Percentiles rank a stretch among this genome's conserved stretches.
phyloP scores from a whole-genome alignment of 2,113 vertebrate genomes.

The Melanostigma gelatinosum region DNA sequence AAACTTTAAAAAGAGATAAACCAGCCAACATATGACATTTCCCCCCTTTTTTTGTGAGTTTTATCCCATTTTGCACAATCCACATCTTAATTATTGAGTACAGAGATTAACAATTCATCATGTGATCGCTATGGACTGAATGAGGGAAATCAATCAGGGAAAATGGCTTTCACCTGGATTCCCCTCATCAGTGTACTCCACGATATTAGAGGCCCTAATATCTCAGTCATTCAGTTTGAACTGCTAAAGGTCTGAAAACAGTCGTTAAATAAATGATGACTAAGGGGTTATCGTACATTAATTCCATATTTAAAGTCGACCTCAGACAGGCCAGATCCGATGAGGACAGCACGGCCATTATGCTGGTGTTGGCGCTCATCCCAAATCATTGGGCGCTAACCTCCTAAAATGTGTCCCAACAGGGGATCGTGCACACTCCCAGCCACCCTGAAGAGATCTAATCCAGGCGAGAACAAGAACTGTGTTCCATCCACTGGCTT shows the following conservation, averaged over 20 bases:
- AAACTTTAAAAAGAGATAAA: neutral
- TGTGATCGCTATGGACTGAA: conserved; percentile 6
- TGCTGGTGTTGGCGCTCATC: conserved; percentile 10
- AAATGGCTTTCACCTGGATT: conserved; percentile 42
- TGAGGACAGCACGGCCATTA: conserved; percentile 25
- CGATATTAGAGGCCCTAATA: neutral
- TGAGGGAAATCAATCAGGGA: conserved; percentile 18
- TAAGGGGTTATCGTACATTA: neutral
- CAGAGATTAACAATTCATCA: conserved; percentile 18
- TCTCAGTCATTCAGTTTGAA: neutral
- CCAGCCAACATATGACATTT: neutral
- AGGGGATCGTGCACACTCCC: neutral
- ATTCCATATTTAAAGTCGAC: conserved; percentile 22
- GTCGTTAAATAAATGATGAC: conserved; percentile 1
- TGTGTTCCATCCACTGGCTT: neutral
- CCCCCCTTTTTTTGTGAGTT: neutral
- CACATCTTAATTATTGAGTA: conserved; percentile 14
- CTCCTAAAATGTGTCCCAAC: conserved; percentile 36
- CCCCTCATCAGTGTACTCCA: conserved; percentile 29
- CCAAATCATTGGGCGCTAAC: conserved; percentile 45
- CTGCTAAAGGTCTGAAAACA: conserved; percentile 12
- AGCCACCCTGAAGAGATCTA: conserved; percentile 11
- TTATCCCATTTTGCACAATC: conserved; percentile 11
- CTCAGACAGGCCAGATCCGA: conserved; percentile 1
- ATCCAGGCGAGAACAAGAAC: conserved; percentile 6